phyloP scores from a whole-genome alignment of 2,888 invertebrate genomes.

The Octodonta nipae region DNA sequence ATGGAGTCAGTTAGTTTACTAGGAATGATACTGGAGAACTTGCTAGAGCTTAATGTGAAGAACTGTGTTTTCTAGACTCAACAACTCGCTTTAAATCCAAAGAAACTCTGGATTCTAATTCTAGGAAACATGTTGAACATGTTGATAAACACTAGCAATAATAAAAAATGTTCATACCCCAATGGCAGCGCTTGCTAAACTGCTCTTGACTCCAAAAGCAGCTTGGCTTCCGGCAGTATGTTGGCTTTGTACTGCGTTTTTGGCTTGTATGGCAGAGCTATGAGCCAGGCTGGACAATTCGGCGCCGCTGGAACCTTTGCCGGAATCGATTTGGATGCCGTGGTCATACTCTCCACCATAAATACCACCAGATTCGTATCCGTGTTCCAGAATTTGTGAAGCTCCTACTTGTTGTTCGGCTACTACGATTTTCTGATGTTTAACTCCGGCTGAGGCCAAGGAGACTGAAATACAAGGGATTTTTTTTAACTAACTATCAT shows the following conservation, averaged over 20 bases:
- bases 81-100: too few species aligned
- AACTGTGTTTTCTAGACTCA: neutral
- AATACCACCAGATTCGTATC: neutral
- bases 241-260: constrained; percentile 53
- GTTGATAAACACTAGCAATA: too few species aligned
- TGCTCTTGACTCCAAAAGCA: constrained; percentile 59
- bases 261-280: constrained; percentile 58
- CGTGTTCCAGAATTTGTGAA: too few species aligned
- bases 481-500: too few species aligned
- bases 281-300: constrained; percentile 51
- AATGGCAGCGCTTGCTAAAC: constrained; percentile 55
- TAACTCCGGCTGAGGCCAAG: neutral
- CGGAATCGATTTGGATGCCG: constrained; percentile 3
- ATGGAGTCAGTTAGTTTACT: neutral
- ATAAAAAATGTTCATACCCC: constrained; percentile 22
- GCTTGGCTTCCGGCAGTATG: constrained; percentile 60
- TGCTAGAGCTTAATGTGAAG: neutral
- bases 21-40: too few species aligned
- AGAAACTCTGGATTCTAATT: too few species aligned
- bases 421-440: constrained; percentile 12
- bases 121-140: too few species aligned
- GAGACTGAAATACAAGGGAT: too few species aligned
- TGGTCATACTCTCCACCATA: constrained; percentile 2
- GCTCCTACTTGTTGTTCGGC: constrained; percentile 18
- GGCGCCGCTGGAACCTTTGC: constrained; percentile 38